Base-by-base conservation (phyloP, 2,888 invertebrate species). In the Drosophila neoperkinsi region DNA sequence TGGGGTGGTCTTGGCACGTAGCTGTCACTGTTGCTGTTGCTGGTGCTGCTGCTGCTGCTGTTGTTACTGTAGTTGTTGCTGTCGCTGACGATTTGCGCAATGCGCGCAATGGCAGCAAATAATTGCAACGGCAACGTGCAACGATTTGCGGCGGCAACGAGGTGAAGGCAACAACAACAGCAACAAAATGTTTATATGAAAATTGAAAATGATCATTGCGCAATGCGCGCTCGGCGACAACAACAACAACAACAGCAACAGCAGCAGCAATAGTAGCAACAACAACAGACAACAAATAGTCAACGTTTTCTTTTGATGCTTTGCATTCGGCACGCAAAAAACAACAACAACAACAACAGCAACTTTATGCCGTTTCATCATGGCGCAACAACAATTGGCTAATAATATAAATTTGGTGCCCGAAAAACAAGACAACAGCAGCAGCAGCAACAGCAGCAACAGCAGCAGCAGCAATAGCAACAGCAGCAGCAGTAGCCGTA, bases 91-190 rank as follows among this genome's bases (percentile, higher is more conserved):
- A 78, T 78, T 78, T 78, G 78, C 78, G 78, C 78, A 78, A 78
- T 78, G 78, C 63, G 81, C 84, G 79, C 84, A 86, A 86, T 72
- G 78, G 71, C 81, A 79, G 77, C 81, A 79, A 82, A 87, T 88
- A 88, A 88, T 88, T 88, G 88, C 87, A 79, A 74, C 41, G 74
- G 82, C 87, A 82, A 88, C 85, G 88, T 87, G 87, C 88, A 87
- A 82, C 88, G 84, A 86, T 86, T 87, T 86, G 88, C 82, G 84
- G 88, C 84, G 79, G 85, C 88, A 85, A 88, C 85, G 85, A 84
- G 85, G 88, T 88, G 88, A 85, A 88, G 85, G 88, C 85, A 84
- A 84, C 78, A 74, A 59, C 43, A 43, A 43, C 43, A 41, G 33
- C 70, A 59, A 73, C 59, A 80, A 71, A 81, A 78, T 86, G 69